Conservation (phyloP, 2,888 invertebrate genomes). For the Xestia c-nigrum region DNA sequence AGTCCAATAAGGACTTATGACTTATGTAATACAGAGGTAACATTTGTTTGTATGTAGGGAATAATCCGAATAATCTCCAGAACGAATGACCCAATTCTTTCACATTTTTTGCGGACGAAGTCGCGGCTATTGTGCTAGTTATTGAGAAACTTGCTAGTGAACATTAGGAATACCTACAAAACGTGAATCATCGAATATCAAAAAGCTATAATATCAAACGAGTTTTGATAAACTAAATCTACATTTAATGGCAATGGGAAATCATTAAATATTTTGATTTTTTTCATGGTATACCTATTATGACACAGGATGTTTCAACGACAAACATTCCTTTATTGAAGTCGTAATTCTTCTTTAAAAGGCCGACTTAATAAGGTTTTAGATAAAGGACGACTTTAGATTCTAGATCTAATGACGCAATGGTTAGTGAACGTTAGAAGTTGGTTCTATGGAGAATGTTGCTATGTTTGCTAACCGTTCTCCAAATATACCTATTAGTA, state of each 20-base stretch:
- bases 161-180: no score
- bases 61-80: no score
- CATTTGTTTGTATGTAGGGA: no score
- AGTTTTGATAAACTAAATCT: neutral
- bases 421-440: constrained; percentile 8
- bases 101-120: no score
- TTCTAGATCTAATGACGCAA: constrained; percentile 16
- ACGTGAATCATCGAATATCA: constrained; percentile 1
- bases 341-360: neutral
- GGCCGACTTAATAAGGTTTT: neutral
- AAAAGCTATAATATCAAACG: neutral
- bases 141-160: neutral
- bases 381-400: constrained; percentile 6
- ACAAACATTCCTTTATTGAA: neutral
- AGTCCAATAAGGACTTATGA: no score
- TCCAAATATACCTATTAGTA: neutral
- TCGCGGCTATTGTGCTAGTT: no score
- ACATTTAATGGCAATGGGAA: neutral
- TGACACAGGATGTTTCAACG: neutral
- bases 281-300: constrained; percentile 1
- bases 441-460: constrained; percentile 21
- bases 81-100: no score
- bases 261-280: constrained; percentile 2
- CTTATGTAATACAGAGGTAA: no score
- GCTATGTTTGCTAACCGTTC: neutral